Percentiles rank a stretch among this genome's conserved stretches.
phyloP scores from a whole-genome alignment of 2,888 invertebrate genomes.

The Entomobrya multifasciata region DNA sequence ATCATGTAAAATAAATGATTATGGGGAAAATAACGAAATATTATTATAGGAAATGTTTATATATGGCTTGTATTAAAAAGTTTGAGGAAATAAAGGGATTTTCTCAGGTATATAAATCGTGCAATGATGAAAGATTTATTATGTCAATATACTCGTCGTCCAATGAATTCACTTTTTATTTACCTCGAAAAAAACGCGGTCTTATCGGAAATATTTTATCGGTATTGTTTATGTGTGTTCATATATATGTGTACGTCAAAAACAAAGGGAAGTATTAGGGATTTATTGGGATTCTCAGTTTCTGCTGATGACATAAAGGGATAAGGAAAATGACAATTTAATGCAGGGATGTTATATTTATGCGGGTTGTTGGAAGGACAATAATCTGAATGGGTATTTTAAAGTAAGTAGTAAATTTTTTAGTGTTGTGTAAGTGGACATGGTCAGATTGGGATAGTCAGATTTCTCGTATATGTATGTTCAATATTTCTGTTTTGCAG shows the following conservation, averaged over 20 bases:
- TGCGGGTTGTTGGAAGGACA: too few relatives aligned
- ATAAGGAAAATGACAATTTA: not conserved
- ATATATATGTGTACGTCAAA: not conserved
- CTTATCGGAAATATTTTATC: not conserved
- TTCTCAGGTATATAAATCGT: slow-evolving; percentile 13
- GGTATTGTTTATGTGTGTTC: slow-evolving; percentile 2
- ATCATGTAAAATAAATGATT: not conserved
- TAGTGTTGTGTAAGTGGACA: too few relatives aligned
- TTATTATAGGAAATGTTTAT: not conserved
- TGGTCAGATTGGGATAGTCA: too few relatives aligned
- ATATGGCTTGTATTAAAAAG: not conserved
- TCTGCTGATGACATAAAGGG: not conserved
- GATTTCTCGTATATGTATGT: too few relatives aligned
- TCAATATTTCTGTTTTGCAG: too few relatives aligned
- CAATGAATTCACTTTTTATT: too few relatives aligned
- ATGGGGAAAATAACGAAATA: not conserved
- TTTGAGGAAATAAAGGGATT: not conserved
- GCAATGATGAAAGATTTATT: slow-evolving; percentile 3
- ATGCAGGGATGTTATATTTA: too few relatives aligned
- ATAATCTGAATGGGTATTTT: too few relatives aligned
- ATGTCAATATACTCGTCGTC: slow-evolving; percentile 27
- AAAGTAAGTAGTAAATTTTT: too few relatives aligned
- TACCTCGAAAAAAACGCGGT: too few relatives aligned
- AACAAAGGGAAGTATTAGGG: not conserved
- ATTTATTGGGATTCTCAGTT: not conserved